Percentiles rank a stretch among this genome's conserved stretches.
Evolutionary conservation across 1,140 invertebrate species (phyloP).

Genomic region (Euura lappo): DNA sequence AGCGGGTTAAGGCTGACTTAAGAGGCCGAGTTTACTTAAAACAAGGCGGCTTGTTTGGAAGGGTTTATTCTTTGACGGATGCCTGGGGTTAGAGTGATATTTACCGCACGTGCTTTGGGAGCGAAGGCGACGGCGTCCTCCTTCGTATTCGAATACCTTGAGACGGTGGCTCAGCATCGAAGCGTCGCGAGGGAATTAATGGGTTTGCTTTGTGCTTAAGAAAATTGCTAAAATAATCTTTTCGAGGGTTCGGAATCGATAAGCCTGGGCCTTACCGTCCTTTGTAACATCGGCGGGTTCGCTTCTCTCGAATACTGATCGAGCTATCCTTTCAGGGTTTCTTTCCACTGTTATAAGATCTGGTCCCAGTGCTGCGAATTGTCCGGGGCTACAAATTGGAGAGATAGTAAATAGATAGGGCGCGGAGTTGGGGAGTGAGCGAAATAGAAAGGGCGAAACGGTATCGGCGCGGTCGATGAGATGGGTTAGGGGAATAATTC

Average conservation of each 20-base stretch:
- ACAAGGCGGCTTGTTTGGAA: conserved; percentile 10
- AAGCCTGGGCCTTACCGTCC: not conserved
- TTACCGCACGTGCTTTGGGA: conserved; percentile 4
- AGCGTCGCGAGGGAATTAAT: conserved; percentile 10
- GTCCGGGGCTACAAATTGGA: not conserved
- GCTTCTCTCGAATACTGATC: conserved; percentile 1
- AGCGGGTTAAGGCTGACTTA: not conserved
- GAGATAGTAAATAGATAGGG: not conserved
- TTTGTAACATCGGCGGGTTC: not conserved
- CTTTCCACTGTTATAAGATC: not conserved
- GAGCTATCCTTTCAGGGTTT: not conserved
- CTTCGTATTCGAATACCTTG: not conserved
- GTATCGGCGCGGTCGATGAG: not conserved
- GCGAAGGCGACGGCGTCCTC: not conserved
- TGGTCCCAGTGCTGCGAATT: not conserved
- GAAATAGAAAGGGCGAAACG: not conserved
- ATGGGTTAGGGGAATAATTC: not conserved
- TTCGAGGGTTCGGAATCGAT: not conserved
- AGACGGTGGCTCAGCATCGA: conserved; percentile 9
- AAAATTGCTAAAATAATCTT: not conserved
- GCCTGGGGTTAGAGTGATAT: conserved; percentile 11
- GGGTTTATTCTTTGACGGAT: not conserved
- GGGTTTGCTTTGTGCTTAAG: conserved; percentile 13
- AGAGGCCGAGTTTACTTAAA: conserved; percentile 11
- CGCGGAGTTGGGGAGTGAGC: not conserved